Evolutionary conservation across 2,113 vertebrate species (phyloP), one percentile per base, ranked within the genome.

Genomic region (Eulacestoma nigropectus): DNA sequence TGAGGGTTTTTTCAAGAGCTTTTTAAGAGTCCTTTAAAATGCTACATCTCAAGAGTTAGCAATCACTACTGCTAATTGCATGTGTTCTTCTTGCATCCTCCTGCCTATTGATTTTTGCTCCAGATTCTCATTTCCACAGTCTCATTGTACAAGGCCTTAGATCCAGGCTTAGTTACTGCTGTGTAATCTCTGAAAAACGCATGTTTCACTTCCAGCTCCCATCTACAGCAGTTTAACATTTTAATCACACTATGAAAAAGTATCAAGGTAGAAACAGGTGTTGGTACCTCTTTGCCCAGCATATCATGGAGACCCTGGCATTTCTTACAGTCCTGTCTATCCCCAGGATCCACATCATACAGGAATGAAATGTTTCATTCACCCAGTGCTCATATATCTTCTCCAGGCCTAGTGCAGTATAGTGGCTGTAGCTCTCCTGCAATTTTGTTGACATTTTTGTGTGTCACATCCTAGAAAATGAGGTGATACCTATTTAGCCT

Each of bases 341-440:
- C 35, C 41, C 0, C 1, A 44, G n/a, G 10, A 81, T 25, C 42
- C 44, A 44, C 6, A 14, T 1, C 0, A 33, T 56, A 26, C 17
- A 47, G 47, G 39, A 90, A 82, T 16, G 23, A 52, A 67, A 22
- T 1, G 0, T 23, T 41, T 62, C n/a, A 3, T 63, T 68, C 53
- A 35, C 13, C 16, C 29, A 10, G 12, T 21, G 53, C 33, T 52
- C 35, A 4, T 7, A 5, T n/a, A n/a, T n/a, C n/a, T 7, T 50
- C 57, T 33, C 49, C 41, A 55, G 63, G 41, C 46, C n/a, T 7
- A 37, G n/a, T 0, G 0, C 64, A 35, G 25, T 8, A 26, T 7
- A 0, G 0, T 1, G 4, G 49, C 30, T 42, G 16, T 21, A 73
- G 62, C 16, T 9, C 7, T 63, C 11, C 47, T 3, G 14, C 17